Conservation (phyloP, 2,888 invertebrate genomes). For the Chamaedrilus cognettii region DNA sequence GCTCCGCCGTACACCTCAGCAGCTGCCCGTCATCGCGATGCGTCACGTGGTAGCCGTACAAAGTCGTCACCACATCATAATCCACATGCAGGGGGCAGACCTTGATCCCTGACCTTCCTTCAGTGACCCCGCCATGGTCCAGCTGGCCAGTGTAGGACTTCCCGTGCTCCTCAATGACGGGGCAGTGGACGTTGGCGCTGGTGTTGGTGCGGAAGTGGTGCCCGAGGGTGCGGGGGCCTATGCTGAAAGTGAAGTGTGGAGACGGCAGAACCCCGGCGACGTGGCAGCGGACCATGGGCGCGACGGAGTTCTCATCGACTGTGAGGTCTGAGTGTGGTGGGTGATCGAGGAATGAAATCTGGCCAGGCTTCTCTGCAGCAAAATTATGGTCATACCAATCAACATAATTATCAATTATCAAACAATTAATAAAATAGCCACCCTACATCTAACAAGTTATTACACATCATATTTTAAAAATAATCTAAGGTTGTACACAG, state of each 20-base stretch:
- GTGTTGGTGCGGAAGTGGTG: constrained; percentile 1
- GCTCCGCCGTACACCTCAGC: constrained; percentile 8
- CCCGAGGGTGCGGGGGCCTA: neutral
- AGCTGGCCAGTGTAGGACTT: too few species aligned
- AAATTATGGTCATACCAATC: neutral
- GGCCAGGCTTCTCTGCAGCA: neutral
- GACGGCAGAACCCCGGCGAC: neutral
- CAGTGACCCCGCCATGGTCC: too few species aligned
- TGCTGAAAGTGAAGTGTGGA: neutral
- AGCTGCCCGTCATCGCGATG: constrained; percentile 10
- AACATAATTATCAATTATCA: too few species aligned
- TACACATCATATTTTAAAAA: too few species aligned
- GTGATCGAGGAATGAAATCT: constrained; percentile 6
- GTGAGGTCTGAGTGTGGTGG: neutral
- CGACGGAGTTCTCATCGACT: neutral
- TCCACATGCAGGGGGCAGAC: constrained; percentile 18
- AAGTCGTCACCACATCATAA: constrained; percentile 9
- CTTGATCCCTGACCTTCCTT: too few species aligned
- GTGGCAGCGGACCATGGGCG: neutral
- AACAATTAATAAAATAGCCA: too few species aligned
- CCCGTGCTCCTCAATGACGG: too few species aligned
- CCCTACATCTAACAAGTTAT: too few species aligned
- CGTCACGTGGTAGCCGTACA: constrained; percentile 8
- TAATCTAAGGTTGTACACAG: too few species aligned
- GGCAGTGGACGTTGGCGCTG: neutral